Evolutionary conservation across 2,888 invertebrate species (phyloP), one percentile per base, ranked within the genome.

Genomic region (Sminthurinus aureus): DNA sequence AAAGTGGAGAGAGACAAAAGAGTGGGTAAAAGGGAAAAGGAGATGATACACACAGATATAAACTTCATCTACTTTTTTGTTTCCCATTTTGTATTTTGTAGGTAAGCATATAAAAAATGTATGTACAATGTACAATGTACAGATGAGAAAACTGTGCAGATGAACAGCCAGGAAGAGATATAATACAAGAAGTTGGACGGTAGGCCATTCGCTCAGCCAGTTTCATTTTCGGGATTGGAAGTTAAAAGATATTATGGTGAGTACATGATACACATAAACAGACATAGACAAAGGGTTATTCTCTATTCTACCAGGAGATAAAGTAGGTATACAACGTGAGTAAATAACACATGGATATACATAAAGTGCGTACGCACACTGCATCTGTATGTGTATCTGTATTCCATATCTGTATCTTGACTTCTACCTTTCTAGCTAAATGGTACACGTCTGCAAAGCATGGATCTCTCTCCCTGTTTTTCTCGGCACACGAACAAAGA

Each of bases 401-500:
- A 58, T 18, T 52, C 52, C 8, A 18, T 58, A 58, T 15, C 13
- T 58, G 58, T 58, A 58, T 58, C 13, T 58, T 58, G 58, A 58
- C 58, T 15, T 38, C 38, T 38, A 6, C 38, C 38, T 38, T 4
- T 38, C 38, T n/a, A n/a, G n/a, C 38, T 38, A 38, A 38, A 38
- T 38, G 38, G 38, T 38, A 38, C 38, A 38, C 38, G 38, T 38
- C 38, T 38, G 3, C 6, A 6, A 38, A 38, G 38, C 38, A 38
- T 38, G 38, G 38, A 38, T 58, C 58, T 58, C 58, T 58, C 58
- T 58, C 58, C 18, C 58, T 58, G 15, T 58, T 18, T 58, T 58
- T 58, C 58, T 58, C 85, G 85, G 85, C 85, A 85, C 84, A 85
- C 85, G 85, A 85, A 85, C 84, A 85, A 85, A 85, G 85, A 26